These are phyloP conservation scores for Arenaria interpres DNA, from an alignment of 2,113 vertebrate species.

Conservation along the genomic window DNA sequence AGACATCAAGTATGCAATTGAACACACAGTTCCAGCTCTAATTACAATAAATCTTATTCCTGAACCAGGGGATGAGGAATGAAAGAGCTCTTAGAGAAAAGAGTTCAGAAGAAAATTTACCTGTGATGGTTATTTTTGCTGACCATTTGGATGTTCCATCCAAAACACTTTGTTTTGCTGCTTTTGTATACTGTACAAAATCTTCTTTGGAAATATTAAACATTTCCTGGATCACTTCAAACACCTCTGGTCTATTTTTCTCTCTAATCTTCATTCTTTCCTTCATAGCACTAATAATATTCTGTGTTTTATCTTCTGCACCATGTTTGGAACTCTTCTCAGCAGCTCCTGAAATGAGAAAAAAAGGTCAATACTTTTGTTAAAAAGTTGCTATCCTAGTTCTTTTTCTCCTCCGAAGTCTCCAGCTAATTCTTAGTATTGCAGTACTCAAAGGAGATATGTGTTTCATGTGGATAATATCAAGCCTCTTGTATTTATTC, in stretches of 20 bases:
- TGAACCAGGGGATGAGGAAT: background rate
- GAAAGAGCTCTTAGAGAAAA: background rate
- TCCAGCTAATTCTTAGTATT: background rate
- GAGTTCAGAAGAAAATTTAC: slow-evolving; percentile 58
- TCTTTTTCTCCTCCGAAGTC: background rate
- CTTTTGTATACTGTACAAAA: slow-evolving; percentile 86
- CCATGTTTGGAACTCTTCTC: slow-evolving; percentile 99
- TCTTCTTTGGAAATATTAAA: slow-evolving; percentile 93
- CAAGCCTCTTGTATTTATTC: background rate
- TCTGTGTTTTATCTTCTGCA: slow-evolving; percentile 96
- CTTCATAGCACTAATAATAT: slow-evolving; percentile 98
- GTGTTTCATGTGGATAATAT: background rate
- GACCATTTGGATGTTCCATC: slow-evolving; percentile 99
- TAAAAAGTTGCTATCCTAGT: background rate
- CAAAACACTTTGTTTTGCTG: slow-evolving; percentile 93
- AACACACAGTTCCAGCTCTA: background rate
- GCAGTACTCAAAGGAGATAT: background rate
- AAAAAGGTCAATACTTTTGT: background rate
- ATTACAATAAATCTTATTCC: background rate
- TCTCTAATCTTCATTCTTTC: slow-evolving; percentile 98
- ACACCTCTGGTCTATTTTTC: slow-evolving; percentile 94
- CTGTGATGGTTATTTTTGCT: slow-evolving; percentile 96
- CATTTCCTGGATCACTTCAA: slow-evolving; percentile 95
- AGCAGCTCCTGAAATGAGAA: slow-evolving; percentile 84
- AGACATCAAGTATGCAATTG: background rate